A percentile compares a stretch with the other conserved stretches of the same genome.
Evolutionary conservation across 2,797 vertebrate genomes (phyloP).

Genomic region (Muraenolepis orangiensis): DNA sequence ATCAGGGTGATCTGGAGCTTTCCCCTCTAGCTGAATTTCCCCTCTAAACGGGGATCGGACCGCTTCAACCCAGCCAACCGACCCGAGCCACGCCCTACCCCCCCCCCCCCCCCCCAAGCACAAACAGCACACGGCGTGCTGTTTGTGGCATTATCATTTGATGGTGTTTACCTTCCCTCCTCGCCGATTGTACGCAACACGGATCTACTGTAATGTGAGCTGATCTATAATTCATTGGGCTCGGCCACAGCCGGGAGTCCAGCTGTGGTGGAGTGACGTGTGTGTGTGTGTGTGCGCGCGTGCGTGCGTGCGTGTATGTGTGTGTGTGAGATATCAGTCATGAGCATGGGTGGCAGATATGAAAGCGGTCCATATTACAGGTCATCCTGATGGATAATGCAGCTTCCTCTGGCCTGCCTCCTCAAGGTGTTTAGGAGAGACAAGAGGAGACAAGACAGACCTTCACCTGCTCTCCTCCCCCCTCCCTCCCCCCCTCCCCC

Average conservation of each 20-base stretch:
- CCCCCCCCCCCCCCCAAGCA: conserved; percentile 29
- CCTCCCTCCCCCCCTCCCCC: too few relatives aligned
- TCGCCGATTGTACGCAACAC: conserved; percentile 7
- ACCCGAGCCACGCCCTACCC: conserved; percentile 35
- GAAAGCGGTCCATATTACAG: too few relatives aligned
- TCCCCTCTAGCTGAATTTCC: conserved; percentile 48
- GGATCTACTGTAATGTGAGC: conserved; percentile 31
- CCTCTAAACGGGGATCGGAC: conserved; percentile 60
- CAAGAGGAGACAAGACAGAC: too few relatives aligned
- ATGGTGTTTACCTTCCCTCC: conserved; percentile 7
- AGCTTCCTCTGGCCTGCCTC: too few relatives aligned
- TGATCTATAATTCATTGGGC: conserved; percentile 60
- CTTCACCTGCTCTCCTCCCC: too few relatives aligned
- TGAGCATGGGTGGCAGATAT: too few relatives aligned
- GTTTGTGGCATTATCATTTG: conserved; percentile 10
- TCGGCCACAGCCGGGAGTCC: conserved; percentile 18
- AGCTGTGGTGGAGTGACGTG: too few relatives aligned
- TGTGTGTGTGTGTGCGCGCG: conserved; percentile 14
- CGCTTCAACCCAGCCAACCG: conserved; percentile 52
- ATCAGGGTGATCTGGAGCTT: conserved; percentile 65
- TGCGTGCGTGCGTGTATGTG: conserved; percentile 7
- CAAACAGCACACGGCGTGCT: background rate
- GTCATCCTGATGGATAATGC: too few relatives aligned
- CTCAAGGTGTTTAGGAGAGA: too few relatives aligned
- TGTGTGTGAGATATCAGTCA: too few relatives aligned